A percentile compares a stretch with the other conserved stretches of the same genome.
Conservation (phyloP, 2,888 invertebrate genomes). For the Acronicta psi region DNA sequence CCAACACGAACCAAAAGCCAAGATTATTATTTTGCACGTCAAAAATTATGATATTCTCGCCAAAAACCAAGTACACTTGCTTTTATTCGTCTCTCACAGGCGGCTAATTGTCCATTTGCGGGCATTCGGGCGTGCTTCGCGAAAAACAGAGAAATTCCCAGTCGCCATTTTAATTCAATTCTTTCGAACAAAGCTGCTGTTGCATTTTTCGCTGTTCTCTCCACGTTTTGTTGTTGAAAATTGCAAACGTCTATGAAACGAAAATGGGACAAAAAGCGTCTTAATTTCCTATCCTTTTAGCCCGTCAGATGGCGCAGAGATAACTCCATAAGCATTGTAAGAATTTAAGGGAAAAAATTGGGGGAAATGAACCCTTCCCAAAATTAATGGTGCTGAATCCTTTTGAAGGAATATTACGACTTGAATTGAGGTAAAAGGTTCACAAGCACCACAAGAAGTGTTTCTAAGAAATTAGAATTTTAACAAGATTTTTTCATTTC, state of each 20-base stretch:
- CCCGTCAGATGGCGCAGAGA: constrained; percentile 59
- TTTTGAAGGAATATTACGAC: constrained; percentile 44
- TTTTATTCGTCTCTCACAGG: constrained; percentile 53
- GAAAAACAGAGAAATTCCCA: constrained; percentile 80
- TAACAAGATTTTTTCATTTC: constrained; percentile 44
- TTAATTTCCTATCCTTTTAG: constrained; percentile 78
- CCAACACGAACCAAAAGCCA: constrained; percentile 27
- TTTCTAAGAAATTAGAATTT: constrained; percentile 51
- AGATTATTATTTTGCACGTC: constrained; percentile 34
- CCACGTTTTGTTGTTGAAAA: constrained; percentile 74
- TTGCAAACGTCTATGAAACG: constrained; percentile 79
- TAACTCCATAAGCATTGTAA: constrained; percentile 52
- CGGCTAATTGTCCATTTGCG: constrained; percentile 86
- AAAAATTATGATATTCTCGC: constrained; percentile 70
- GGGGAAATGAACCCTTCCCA: constrained; percentile 52
- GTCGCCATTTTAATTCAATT: constrained; percentile 87
- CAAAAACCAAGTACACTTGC: constrained; percentile 64
- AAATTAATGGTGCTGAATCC: constrained; percentile 32
- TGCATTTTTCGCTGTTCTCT: constrained; percentile 76
- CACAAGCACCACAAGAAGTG: constrained; percentile 43
- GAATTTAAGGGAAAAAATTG: constrained; percentile 45
- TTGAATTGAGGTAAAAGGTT: constrained; percentile 40
- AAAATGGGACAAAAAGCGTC: constrained; percentile 75
- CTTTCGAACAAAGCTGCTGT: constrained; percentile 81
- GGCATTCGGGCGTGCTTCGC: constrained; percentile 78